phyloP scores from a whole-genome alignment of 2,888 invertebrate genomes.

The Eretmocerus hayati region DNA sequence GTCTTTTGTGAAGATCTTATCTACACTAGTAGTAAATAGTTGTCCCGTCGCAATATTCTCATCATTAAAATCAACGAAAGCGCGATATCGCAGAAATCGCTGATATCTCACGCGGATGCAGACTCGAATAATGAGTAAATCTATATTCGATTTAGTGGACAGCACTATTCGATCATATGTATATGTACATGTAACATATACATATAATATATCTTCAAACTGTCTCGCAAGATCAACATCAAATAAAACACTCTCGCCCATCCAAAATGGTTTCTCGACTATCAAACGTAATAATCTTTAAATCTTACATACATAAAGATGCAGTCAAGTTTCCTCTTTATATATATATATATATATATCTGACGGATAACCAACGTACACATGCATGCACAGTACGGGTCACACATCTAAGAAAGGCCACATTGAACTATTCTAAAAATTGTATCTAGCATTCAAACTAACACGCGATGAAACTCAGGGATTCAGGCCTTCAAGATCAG shows the following conservation, averaged over 20 bases:
- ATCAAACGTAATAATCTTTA: slow-evolving; percentile 15
- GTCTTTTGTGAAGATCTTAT: slow-evolving; percentile 4
- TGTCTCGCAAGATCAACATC: slow-evolving; percentile 25
- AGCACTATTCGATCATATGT: slow-evolving; percentile 20
- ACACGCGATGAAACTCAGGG: slow-evolving; percentile 26
- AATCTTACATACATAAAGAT: slow-evolving; percentile 8
- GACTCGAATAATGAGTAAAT: slow-evolving; percentile 18
- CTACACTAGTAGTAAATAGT: neutral
- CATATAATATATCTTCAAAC: neutral
- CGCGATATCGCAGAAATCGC: neutral
- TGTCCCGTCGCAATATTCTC: slow-evolving; percentile 7
- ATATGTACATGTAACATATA: no score
- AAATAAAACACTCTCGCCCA: slow-evolving; percentile 19
- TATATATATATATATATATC: neutral
- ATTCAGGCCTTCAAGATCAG: slow-evolving; percentile 12
- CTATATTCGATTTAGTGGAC: slow-evolving; percentile 26
- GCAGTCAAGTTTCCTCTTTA: neutral
- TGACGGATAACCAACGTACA: slow-evolving; percentile 18
- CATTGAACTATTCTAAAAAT: slow-evolving; percentile 46
- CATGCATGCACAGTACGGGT: slow-evolving; percentile 31
- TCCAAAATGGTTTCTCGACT: slow-evolving; percentile 9
- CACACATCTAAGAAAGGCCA: slow-evolving; percentile 45
- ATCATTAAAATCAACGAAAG: slow-evolving; percentile 2
- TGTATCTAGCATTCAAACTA: slow-evolving; percentile 37
- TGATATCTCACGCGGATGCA: slow-evolving; percentile 16